Evolutionary conservation across 64 coral and sea anemone species (phyloP).

Genomic region (Stylophora pistillata): DNA sequence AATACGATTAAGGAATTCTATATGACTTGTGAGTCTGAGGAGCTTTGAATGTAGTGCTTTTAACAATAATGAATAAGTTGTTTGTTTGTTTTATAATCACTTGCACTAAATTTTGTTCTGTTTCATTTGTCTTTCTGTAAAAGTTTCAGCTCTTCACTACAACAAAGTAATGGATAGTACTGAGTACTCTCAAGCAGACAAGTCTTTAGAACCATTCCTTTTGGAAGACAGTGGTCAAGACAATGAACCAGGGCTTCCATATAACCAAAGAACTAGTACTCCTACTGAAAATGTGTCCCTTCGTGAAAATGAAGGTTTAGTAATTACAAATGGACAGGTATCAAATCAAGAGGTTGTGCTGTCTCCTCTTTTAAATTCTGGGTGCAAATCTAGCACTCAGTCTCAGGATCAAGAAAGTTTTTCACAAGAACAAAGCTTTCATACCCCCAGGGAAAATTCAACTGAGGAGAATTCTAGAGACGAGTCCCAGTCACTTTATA

Average conservation of each 20-base stretch:
- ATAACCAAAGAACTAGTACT: conserved; percentile 34
- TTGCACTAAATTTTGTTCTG: background rate
- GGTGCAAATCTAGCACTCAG: background rate
- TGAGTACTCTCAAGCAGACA: background rate
- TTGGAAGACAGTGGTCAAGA: background rate
- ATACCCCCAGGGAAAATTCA: background rate
- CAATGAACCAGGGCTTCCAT: background rate
- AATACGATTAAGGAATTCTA: too few species aligned
- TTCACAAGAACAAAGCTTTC: background rate
- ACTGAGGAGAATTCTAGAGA: background rate
- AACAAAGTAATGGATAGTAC: background rate
- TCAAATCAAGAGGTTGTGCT: background rate
- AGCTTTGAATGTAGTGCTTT: too few species aligned
- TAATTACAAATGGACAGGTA: background rate
- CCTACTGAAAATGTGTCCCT: background rate
- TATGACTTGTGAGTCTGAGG: too few species aligned
- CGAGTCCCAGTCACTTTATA: conserved; percentile 7
- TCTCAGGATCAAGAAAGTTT: background rate
- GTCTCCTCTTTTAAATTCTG: conserved; percentile 2
- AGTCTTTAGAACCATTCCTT: background rate
- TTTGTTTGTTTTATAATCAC: too few species aligned
- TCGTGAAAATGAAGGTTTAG: background rate
- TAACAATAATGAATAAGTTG: too few species aligned
- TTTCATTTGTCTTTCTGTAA: background rate
- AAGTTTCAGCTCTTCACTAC: background rate